Evolutionary conservation across 2,888 invertebrate species (phyloP).

Genomic region (Strigamia maritima): DNA sequence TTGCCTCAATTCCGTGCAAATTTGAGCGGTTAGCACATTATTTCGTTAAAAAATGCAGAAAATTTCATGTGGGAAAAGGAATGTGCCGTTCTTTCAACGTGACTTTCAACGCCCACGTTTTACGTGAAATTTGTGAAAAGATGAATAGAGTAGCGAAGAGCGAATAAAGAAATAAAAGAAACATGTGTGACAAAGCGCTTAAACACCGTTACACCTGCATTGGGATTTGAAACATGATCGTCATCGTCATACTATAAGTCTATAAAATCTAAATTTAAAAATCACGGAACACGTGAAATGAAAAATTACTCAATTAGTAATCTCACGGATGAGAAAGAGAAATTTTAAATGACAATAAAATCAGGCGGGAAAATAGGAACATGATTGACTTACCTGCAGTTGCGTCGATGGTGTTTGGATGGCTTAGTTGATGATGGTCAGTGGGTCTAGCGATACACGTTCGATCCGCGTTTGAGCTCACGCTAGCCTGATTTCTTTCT

Average conservation of each 20-base stretch:
- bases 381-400: background rate
- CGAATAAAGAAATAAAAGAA: background rate
- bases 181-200: background rate
- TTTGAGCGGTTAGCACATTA: background rate
- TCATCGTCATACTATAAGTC: too few relatives aligned
- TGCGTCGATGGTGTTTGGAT: background rate
- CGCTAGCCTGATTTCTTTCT: background rate
- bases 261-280: too few relatives aligned
- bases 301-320: too few relatives aligned
- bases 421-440: constrained; percentile 9
- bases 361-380: background rate
- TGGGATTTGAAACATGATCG: background rate
- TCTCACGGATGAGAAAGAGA: too few relatives aligned
- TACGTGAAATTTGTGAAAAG: background rate
- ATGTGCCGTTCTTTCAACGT: background rate
- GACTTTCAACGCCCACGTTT: background rate
- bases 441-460: constrained; percentile 11
- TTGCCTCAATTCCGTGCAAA: background rate
- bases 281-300: too few relatives aligned
- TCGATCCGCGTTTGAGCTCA: background rate
- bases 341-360: background rate
- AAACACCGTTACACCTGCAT: background rate
- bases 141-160: background rate
- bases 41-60: background rate
- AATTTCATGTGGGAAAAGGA: background rate